Conservation (phyloP, 1,140 invertebrate species). For the Heterodera schachtii region DNA sequence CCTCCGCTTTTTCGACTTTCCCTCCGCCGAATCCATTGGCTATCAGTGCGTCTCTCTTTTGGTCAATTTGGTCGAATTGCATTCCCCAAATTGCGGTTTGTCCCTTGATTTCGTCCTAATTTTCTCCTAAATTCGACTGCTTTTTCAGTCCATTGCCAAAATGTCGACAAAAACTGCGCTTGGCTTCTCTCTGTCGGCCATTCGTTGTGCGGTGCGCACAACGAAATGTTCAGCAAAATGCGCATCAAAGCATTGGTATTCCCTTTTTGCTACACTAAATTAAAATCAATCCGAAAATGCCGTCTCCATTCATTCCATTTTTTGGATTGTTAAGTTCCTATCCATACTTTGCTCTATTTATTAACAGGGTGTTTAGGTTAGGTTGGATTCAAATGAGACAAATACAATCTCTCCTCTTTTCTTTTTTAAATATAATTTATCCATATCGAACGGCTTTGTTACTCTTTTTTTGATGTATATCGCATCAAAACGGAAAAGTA, state of each 20-base stretch:
- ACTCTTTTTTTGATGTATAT: too few species aligned
- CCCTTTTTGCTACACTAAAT: too few species aligned
- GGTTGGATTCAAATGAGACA: too few species aligned
- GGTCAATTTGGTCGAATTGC: constrained; percentile 13
- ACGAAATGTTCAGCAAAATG: constrained; percentile 6
- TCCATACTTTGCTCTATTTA: too few species aligned
- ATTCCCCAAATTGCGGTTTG: not conserved
- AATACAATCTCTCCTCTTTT: too few species aligned
- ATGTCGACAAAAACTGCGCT: not conserved
- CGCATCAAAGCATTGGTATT: constrained; percentile 10
- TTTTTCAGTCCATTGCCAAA: not conserved
- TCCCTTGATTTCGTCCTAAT: not conserved
- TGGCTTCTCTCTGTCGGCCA: not conserved
- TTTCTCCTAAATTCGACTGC: not conserved
- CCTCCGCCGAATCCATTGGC: constrained; percentile 1
- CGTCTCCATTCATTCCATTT: too few species aligned
- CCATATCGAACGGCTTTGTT: too few species aligned
- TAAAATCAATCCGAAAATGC: too few species aligned
- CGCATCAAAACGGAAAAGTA: too few species aligned
- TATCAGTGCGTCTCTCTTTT: constrained; percentile 6
- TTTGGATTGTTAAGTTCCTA: too few species aligned
- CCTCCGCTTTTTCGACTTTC: constrained; percentile 24
- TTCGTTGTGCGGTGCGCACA: not conserved
- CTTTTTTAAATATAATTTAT: too few species aligned
- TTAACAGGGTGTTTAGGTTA: too few species aligned